Conservation (phyloP, 2,797 vertebrate species). For the Lindbergichthys nudifrons region DNA sequence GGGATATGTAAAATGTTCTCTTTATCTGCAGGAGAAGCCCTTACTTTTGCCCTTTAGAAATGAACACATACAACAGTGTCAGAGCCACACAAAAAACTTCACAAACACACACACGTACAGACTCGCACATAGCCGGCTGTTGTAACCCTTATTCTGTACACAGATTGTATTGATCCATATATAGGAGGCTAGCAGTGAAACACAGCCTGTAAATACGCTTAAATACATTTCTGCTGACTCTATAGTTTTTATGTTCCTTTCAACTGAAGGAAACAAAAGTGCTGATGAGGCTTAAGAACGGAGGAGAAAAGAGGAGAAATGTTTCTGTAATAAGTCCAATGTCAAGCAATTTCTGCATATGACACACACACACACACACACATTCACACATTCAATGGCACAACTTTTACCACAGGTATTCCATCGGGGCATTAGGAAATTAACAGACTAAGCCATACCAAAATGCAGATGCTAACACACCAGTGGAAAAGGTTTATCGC, state of each 20-base stretch:
- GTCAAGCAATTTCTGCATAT: constrained; percentile 69
- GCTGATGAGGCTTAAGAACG: constrained; percentile 74
- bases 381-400: constrained; percentile 19
- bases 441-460: constrained; percentile 30
- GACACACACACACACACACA: constrained; percentile 15
- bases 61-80: constrained; percentile 7
- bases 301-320: constrained; percentile 52
- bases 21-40: neutral
- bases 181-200: constrained; percentile 53
- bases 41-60: constrained; percentile 30
- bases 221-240: constrained; percentile 70
- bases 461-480: constrained; percentile 26
- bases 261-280: constrained; percentile 70
- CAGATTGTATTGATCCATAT: constrained; percentile 75
- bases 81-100: constrained; percentile 7
- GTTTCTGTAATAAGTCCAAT: constrained; percentile 71
- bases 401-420: constrained; percentile 41
- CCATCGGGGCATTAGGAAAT: constrained; percentile 40
- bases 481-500: constrained; percentile 66
- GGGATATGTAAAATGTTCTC: constrained; percentile 17
- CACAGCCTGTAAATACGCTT: constrained; percentile 77
- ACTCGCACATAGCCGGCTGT: constrained; percentile 25
- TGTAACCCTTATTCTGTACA: constrained; percentile 65
- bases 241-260: constrained; percentile 70
- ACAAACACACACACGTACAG: neutral